phyloP scores from a whole-genome alignment of 30 jellyfish, hydroid and myxozoan species.

The Hydractinia echinata region DNA sequence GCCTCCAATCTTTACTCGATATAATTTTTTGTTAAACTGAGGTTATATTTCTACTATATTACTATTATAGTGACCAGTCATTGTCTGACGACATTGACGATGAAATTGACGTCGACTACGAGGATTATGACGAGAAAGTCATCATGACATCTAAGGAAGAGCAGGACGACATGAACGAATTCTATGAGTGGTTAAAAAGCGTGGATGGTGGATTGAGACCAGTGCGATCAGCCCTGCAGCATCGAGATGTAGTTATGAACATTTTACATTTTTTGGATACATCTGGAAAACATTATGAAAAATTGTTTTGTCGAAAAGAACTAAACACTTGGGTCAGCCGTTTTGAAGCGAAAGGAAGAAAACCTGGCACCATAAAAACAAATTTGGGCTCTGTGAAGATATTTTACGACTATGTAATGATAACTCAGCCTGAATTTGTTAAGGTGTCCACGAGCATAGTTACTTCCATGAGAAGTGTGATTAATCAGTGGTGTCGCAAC shows the following conservation, averaged over 20 bases:
- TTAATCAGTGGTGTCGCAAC: background rate
- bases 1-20: too few relatives aligned
- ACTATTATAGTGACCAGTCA: too few relatives aligned
- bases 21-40: too few relatives aligned
- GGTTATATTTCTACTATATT: too few relatives aligned
- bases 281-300: background rate
- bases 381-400: background rate
- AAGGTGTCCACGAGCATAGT: background rate
- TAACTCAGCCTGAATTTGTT: background rate
- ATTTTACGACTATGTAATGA: background rate
- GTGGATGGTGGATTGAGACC: background rate
- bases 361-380: background rate
- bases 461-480: background rate
- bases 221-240: background rate
- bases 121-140: background rate
- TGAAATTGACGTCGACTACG: background rate
- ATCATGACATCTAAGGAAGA: background rate
- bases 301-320: background rate
- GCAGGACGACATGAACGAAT: background rate
- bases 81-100: too few relatives aligned
- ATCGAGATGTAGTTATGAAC: background rate
- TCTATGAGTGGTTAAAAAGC: background rate
- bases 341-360: background rate
- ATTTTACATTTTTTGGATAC: background rate
- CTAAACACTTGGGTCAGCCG: background rate